Evolutionary conservation across 2,113 vertebrate species (phyloP).

Genomic region (Brevimyrus niger): DNA sequence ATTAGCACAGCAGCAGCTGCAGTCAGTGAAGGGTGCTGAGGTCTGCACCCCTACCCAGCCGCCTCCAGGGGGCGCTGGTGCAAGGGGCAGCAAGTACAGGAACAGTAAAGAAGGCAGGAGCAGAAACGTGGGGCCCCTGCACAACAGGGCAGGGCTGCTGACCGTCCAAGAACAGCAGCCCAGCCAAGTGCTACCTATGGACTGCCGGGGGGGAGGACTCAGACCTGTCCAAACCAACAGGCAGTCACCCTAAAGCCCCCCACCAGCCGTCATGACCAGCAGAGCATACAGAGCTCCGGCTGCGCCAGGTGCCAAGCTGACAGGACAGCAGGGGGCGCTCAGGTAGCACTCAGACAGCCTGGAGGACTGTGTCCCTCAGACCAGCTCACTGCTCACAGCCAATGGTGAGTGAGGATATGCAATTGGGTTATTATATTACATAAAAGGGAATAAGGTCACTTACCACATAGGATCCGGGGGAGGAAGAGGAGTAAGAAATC

Average conservation of each 20-base stretch:
- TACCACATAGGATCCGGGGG: constrained; percentile 96
- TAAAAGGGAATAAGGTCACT: constrained; percentile 43
- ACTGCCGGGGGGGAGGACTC: background rate
- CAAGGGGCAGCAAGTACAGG: background rate
- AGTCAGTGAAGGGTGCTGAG: background rate
- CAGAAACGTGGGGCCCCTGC: background rate
- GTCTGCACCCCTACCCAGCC: background rate
- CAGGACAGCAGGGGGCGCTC: background rate
- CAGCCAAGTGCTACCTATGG: background rate
- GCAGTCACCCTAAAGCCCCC: background rate
- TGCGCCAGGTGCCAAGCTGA: background rate
- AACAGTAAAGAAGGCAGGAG: background rate
- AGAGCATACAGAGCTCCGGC: background rate
- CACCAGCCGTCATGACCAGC: background rate
- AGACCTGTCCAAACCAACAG: background rate
- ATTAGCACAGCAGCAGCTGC: background rate
- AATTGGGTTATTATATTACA: background rate
- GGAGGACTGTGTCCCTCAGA: background rate
- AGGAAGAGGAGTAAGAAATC: constrained; percentile 98
- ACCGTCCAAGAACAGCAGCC: too few relatives aligned
- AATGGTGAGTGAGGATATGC: background rate
- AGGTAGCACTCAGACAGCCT: background rate
- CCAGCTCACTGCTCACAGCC: background rate
- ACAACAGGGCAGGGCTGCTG: background rate
- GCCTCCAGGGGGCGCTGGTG: background rate